Conservation (phyloP, 2,113 vertebrate genomes). For the Ondatra zibethicus region DNA sequence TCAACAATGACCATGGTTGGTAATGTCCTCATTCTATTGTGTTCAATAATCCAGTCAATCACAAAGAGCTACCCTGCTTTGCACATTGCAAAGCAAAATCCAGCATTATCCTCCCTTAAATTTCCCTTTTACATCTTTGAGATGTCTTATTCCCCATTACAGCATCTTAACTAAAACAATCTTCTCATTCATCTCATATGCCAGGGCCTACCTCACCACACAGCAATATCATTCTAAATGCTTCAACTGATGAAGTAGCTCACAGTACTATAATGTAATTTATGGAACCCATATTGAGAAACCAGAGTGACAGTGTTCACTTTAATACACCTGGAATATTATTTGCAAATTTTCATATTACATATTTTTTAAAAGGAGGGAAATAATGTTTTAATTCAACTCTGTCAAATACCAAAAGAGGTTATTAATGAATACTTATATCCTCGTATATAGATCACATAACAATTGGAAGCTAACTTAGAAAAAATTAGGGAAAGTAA, state of each 20-base stretch:
- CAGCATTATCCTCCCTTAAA: background rate
- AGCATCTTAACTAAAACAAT: background rate
- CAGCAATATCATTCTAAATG: too few species aligned
- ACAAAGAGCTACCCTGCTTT: accelerated
- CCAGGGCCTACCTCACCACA: too few species aligned
- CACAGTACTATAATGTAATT: background rate
- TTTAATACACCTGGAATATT: background rate
- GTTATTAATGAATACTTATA: conserved; percentile 41
- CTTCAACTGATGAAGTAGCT: background rate
- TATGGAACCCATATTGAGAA: background rate
- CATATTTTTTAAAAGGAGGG: background rate
- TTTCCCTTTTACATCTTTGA: background rate
- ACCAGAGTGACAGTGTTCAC: background rate
- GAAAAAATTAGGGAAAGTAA: conserved; percentile 1
- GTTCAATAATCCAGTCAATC: background rate
- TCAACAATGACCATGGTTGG: background rate
- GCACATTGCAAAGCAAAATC: background rate
- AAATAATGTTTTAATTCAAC: background rate
- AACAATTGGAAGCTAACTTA: conserved; percentile 12
- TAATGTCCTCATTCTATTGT: accelerated
- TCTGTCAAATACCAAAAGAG: conserved; percentile 26
- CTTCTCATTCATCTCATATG: background rate
- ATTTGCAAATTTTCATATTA: background rate
- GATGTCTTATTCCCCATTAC: background rate
- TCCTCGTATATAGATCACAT: background rate